Percentiles rank a stretch among this genome's conserved stretches.
Evolutionary conservation across 2,797 vertebrate genomes (phyloP).

Genomic region (Lithobates sylvaticus): DNA sequence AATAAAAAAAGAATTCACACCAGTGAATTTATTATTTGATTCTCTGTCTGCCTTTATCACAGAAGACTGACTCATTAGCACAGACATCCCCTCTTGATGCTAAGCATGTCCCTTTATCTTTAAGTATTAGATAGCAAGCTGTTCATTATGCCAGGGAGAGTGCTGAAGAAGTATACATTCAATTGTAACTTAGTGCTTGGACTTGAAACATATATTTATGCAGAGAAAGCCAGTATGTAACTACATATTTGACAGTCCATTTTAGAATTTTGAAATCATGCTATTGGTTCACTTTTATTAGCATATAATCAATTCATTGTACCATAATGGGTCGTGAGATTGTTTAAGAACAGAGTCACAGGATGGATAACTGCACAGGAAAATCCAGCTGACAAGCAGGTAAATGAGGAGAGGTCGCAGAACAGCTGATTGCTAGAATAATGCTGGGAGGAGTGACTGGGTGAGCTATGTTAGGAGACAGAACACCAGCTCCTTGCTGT

Average conservation of each 20-base stretch:
- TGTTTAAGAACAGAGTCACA: neutral
- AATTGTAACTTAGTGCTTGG: neutral
- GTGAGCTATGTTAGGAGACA: slow-evolving; percentile 43
- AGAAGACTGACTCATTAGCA: neutral
- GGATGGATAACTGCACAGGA: neutral
- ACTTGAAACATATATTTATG: neutral
- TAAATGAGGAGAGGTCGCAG: slow-evolving; percentile 42
- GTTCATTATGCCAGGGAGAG: slow-evolving; percentile 12
- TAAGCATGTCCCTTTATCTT: slow-evolving; percentile 38
- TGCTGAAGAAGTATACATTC: neutral
- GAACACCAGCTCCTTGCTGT: slow-evolving; percentile 45
- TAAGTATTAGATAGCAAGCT: slow-evolving; percentile 24
- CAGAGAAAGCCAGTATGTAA: neutral
- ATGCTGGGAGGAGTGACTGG: slow-evolving; percentile 57
- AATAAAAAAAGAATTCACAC: neutral
- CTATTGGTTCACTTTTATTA: neutral
- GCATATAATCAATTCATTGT: neutral
- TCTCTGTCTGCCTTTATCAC: slow-evolving; percentile 14
- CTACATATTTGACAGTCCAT: neutral
- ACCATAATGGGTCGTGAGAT: neutral
- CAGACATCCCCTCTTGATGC: neutral
- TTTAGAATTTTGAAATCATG: no score
- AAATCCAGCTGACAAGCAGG: slow-evolving; percentile 31
- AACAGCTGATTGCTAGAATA: slow-evolving; percentile 38
- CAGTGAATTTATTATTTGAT: neutral